Evolutionary conservation across 2,797 vertebrate genomes (phyloP), one percentile per base, ranked within the genome.

Genomic region (Cygnus olor): DNA sequence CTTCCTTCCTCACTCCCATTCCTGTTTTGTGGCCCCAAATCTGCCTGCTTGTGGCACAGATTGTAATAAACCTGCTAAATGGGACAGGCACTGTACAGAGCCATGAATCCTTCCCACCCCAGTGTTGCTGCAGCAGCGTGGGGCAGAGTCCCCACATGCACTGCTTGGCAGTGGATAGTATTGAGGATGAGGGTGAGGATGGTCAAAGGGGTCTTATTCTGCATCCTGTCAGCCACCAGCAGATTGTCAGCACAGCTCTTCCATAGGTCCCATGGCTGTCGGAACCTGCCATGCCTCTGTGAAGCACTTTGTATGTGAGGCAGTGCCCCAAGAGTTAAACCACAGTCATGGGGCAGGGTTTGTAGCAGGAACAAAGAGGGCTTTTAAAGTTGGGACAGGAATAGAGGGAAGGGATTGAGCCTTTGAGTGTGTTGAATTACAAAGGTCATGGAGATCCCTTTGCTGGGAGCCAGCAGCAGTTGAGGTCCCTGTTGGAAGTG

Each of bases 401-500:
- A 85, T 63, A 84, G 93, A 94, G 74, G 88, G 90, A 80, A 84
- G 51, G 60, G 89, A 86, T 85, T 83, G 93, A 93, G 83, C 45
- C 68, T 93, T 92, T 64, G 88, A 90, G 83, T 95, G 95, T 94
- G 88, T 91, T 89, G 85, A 94, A 95, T 90, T 94, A 93, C 89
- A 88, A 83, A 90, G 88, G 94, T 88, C 72, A 42, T 42, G 74
- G 85, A 95, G 90, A 96, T 84, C 77, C 81, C 93, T 95, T 93
- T 96, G 51, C 94, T 79, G 56, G 32, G 73, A 95, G 80, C 80
- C 73, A 76, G 82, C 77, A 84, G 71, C 22, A 10, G 68, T 86
- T 69, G 60, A 82, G 49, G 36, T 90, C 68, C 47, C 64, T 25
- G 56, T 53, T 95, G 73, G 70, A 91, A 74, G 56, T n/a, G 64